Evolutionary conservation across 2,888 invertebrate species (phyloP).

Genomic region (Podabrus alpinus): DNA sequence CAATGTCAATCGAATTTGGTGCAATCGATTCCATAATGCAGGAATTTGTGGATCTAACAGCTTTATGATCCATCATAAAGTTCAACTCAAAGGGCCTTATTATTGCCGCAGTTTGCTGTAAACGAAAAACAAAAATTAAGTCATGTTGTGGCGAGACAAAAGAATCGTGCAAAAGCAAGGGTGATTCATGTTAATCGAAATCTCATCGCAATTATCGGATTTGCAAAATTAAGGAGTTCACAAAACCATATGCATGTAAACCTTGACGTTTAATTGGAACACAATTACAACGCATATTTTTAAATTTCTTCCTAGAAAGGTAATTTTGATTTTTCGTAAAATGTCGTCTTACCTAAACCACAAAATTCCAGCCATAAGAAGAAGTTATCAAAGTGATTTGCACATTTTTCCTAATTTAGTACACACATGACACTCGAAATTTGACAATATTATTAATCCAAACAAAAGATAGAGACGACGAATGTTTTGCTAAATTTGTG

Average conservation of each 20-base stretch:
- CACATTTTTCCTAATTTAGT: constrained; percentile 15
- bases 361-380: constrained; percentile 20
- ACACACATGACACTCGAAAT: constrained; percentile 42
- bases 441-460: constrained; percentile 25
- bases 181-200: not conserved
- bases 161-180: not conserved
- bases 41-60: constrained; percentile 34
- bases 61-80: constrained; percentile 36
- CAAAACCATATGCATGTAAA: constrained; percentile 8
- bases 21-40: constrained; percentile 47
- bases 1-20: constrained; percentile 27
- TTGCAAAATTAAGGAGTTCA: not conserved
- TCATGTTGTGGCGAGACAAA: not conserved
- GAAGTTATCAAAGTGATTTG: constrained; percentile 13
- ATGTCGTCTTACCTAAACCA: constrained; percentile 31
- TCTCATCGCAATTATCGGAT: not conserved
- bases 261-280: constrained; percentile 18
- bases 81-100: not conserved
- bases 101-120: not conserved
- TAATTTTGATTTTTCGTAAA: not conserved
- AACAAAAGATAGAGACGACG: constrained; percentile 3
- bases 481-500: not conserved
- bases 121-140: not conserved
- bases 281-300: constrained; percentile 26
- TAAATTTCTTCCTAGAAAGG: not conserved